These are phyloP conservation scores for Coptotermes formosanus DNA, from an alignment of 1,140 invertebrate species.

Conservation along the genomic window DNA sequence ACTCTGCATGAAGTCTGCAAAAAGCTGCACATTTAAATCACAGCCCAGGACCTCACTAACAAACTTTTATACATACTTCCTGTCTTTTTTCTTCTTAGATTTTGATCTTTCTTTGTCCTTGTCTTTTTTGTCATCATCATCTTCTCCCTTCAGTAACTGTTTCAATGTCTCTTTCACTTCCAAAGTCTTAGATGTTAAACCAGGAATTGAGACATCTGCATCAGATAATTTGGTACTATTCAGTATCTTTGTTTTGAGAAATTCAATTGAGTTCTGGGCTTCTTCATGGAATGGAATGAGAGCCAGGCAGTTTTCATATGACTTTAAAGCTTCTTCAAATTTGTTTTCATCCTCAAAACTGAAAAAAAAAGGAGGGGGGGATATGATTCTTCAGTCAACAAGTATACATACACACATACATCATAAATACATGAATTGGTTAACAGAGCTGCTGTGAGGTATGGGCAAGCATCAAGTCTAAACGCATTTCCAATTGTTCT, in stretches of 20 bases:
- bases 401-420: too few species aligned
- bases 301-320: constrained; percentile 76
- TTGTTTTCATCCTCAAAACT: constrained; percentile 79
- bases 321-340: constrained; percentile 78
- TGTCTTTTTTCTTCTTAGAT: constrained; percentile 65
- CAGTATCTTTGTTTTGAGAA: constrained; percentile 63
- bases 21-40: background rate
- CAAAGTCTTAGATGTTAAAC: constrained; percentile 52
- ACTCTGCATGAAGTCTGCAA: background rate
- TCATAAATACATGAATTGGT: too few species aligned
- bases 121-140: constrained; percentile 49
- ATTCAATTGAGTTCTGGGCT: constrained; percentile 76
- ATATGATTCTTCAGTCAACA: too few species aligned
- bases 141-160: constrained; percentile 51
- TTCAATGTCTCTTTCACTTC: constrained; percentile 66
- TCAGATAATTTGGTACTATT: constrained; percentile 53
- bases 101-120: constrained; percentile 61
- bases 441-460: too few species aligned
- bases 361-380: constrained; percentile 31
- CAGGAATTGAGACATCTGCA: constrained; percentile 56
- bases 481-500: too few species aligned
- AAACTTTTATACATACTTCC: constrained; percentile 49
- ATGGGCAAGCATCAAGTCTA: too few species aligned
- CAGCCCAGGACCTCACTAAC: too few species aligned
- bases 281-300: constrained; percentile 82